These are phyloP conservation scores for Phaethornis superciliosus DNA, from an alignment of 2,113 vertebrate species.

Conservation along the genomic window DNA sequence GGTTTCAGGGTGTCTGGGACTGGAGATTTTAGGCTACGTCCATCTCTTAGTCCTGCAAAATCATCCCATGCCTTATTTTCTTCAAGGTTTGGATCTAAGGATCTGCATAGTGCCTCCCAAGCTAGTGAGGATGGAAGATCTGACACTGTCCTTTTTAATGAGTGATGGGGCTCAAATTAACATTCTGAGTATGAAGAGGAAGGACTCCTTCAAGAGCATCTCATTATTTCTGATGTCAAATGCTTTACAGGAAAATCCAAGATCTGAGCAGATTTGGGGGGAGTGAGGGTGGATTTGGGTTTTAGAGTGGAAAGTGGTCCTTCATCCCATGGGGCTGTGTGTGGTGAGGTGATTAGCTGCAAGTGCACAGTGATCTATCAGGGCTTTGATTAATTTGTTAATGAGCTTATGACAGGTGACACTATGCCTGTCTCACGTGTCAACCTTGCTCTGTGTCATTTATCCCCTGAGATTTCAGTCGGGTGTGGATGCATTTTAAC, in stretches of 20 bases:
- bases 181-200: neutral
- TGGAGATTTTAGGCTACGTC: neutral
- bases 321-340: neutral
- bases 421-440: neutral
- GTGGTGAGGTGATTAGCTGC: neutral
- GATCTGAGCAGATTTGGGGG: conserved; percentile 33
- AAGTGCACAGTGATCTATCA: neutral
- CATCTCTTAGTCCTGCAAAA: neutral
- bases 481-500: neutral
- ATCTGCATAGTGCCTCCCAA: neutral
- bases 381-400: conserved; percentile 58
- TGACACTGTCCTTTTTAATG: neutral
- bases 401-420: neutral
- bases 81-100: neutral
- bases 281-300: neutral
- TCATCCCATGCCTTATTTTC: neutral
- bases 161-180: conserved; percentile 32
- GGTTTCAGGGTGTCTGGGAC: neutral
- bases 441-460: neutral
- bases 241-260: neutral
- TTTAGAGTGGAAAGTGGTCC: neutral
- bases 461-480: neutral
- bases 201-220: neutral
- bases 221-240: conserved; percentile 58
- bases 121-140: neutral